Conservation (phyloP, 2,113 vertebrate species). For the Sapayoa aenigma region DNA sequence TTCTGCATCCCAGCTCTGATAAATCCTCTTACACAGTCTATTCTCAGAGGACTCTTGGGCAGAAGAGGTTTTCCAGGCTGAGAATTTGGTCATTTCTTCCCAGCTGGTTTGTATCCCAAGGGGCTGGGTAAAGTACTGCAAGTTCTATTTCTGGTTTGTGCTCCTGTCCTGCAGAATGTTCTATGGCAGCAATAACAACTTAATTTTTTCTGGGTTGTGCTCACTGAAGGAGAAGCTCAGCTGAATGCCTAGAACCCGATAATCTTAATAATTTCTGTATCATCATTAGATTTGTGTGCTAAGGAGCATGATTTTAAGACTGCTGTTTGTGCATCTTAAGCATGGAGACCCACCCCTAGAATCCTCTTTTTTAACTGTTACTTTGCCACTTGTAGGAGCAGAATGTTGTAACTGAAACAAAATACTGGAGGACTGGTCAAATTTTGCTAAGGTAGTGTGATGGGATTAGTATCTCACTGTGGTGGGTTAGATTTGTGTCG, state of each 20-base stretch:
- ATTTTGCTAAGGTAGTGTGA: neutral
- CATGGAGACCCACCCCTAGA: neutral
- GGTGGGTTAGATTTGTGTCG: neutral
- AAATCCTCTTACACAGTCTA: slow-evolving; percentile 37
- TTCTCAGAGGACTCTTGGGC: neutral
- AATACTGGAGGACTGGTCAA: neutral
- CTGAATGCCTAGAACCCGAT: neutral
- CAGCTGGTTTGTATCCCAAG: neutral
- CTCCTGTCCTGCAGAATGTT: neutral
- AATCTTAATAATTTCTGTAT: neutral
- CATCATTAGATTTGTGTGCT: neutral
- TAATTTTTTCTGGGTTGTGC: neutral
- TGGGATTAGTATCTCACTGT: neutral
- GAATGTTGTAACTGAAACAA: neutral
- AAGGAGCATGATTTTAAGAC: neutral
- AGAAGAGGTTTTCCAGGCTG: slow-evolving; percentile 6
- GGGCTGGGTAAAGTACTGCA: neutral
- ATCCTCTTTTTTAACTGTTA: neutral
- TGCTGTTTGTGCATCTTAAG: neutral
- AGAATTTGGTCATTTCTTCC: neutral
- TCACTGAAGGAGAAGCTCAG: neutral
- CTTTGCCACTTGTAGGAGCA: neutral
- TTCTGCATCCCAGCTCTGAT: neutral
- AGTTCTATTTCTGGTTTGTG: neutral
- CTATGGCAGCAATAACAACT: neutral